Base-by-base conservation (phyloP, 2,797 vertebrate genomes). In the Gallinago nigripennis region DNA sequence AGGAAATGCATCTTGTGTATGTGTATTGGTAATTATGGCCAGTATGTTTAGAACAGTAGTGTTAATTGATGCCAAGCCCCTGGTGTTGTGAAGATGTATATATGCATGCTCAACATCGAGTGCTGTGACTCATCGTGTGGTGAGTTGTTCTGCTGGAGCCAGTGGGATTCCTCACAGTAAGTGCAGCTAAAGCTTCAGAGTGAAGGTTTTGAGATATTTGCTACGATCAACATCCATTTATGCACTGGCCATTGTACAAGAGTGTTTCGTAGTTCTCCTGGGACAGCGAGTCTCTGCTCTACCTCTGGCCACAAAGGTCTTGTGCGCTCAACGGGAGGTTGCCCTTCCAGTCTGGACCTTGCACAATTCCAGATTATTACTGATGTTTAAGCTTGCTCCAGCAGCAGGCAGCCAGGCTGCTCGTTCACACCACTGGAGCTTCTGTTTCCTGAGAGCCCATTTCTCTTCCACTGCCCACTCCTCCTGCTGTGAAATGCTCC, bases 401-500 rank as follows among this genome's bases (percentile, higher is more conserved):
- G 86, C 83, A 90, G 88, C 92, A 72, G 63, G 61, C 82, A 84
- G 86, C 48, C 68, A 12, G n/a, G 63, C 78, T 82, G 53, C 81
- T 89, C 0, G 0, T 82, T 91, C 50, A 54, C 75, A 46, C 78
- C 92, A 61, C 35, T 5, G 27, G 75, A 87, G 71, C 70, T 86
- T 85, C 92, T 91, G 90, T 91, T 91, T 56, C 66, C 75, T 11
- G 35, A 45, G 31, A 3, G 69, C 80, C 86, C 2, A 0, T 65
- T 91, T 92, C 64, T 72, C 83, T 90, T 88, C 80, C 82, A n/a
- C 37, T 88, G 91, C 77, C 63, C 17, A 2, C 71, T 96, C 66
- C 30, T 90, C 96, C 93, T 88, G 96, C 95, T 95, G 95, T 92
- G 95, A 96, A 95, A 88, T 95, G 95, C 73, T 95, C 90, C 81